A percentile compares a stretch with the other conserved stretches of the same genome.
Evolutionary conservation across 2,113 vertebrate genomes (phyloP).

Genomic region (Terrapene triunguis): DNA sequence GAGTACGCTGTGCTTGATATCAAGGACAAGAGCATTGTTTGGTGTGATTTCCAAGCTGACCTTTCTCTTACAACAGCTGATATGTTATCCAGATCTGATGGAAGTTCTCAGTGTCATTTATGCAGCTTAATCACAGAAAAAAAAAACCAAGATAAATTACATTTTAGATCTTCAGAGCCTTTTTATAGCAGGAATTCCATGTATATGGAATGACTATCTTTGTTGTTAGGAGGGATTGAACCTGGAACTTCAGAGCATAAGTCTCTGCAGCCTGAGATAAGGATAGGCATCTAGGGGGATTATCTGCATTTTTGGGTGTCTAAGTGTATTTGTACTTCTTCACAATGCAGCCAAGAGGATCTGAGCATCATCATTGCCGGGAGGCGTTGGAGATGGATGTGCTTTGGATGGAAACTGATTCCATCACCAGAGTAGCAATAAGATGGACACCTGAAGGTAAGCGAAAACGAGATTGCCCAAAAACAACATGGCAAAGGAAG

Average conservation of each 20-base stretch:
- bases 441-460: no score
- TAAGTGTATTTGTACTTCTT: not conserved
- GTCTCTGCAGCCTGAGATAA: not conserved
- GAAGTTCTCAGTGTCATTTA: not conserved
- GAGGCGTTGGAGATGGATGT: no score
- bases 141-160: not conserved
- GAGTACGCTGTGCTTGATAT: not conserved
- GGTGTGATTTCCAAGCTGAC: not conserved
- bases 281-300: not conserved
- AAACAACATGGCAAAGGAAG: no score
- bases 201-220: not conserved
- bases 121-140: not conserved
- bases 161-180: not conserved
- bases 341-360: no score
- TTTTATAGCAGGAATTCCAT: not conserved
- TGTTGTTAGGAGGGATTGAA: not conserved
- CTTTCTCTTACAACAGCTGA: conserved; percentile 3
- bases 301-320: not conserved
- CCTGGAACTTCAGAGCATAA: not conserved
- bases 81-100: not conserved
- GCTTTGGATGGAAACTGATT: no score
- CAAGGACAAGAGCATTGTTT: not conserved
- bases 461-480: no score
- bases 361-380: no score
- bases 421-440: no score